These are phyloP conservation scores for Lottia scabra DNA, from an alignment of 2,888 invertebrate species.

Conservation along the genomic window DNA sequence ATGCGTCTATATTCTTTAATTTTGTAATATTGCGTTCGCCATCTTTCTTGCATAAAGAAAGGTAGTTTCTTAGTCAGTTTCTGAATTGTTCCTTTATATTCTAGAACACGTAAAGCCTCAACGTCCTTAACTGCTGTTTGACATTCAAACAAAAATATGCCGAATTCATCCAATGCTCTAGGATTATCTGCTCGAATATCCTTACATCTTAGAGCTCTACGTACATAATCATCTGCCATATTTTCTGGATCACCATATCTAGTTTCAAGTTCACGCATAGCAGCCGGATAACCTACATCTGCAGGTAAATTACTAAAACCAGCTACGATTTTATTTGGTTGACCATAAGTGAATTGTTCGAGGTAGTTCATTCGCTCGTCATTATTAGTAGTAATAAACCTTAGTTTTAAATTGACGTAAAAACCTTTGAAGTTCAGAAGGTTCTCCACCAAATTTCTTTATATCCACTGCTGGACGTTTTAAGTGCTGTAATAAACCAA, in stretches of 20 bases:
- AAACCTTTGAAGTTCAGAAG: background rate
- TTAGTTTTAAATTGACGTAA: constrained; percentile 16
- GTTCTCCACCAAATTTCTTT: background rate
- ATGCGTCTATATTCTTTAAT: background rate
- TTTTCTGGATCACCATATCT: background rate
- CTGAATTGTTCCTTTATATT: background rate
- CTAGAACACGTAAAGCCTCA: background rate
- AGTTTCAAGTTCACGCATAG: background rate
- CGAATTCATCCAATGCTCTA: background rate
- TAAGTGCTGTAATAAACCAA: background rate
- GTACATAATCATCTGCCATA: background rate
- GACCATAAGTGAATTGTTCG: constrained; percentile 22
- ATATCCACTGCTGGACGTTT: background rate
- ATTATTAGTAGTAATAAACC: constrained; percentile 6
- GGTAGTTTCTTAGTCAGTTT: background rate
- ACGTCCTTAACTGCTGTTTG: background rate
- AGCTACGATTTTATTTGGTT: constrained; percentile 20
- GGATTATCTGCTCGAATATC: background rate
- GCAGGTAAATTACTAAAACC: constrained; percentile 16
- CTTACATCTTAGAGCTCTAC: background rate
- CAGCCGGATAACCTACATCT: constrained; percentile 12
- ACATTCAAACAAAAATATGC: background rate
- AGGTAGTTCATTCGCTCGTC: constrained; percentile 23
- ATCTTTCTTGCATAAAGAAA: background rate
- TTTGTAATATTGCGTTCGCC: background rate